Evolutionary conservation across 2,797 vertebrate genomes (phyloP).

Genomic region (Lutjanus campechanus): DNA sequence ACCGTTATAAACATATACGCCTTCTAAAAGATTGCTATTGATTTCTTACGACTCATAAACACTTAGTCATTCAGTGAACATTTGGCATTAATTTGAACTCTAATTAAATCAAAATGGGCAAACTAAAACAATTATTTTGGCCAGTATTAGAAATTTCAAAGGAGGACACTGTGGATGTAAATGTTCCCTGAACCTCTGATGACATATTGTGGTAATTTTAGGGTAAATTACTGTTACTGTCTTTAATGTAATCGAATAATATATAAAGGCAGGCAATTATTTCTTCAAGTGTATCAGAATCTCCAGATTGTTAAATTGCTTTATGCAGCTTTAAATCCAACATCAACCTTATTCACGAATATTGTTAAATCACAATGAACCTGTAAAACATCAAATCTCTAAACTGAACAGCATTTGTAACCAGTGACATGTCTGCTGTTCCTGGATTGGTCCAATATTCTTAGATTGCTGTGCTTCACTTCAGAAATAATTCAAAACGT

Average conservation of each 20-base stretch:
- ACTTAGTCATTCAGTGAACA: no score
- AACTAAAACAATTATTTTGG: no score
- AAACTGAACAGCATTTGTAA: background rate
- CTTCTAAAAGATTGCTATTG: no score
- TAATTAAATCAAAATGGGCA: no score
- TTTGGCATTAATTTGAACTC: no score
- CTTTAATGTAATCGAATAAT: conserved; percentile 1
- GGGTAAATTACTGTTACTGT: no score
- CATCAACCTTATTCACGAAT: background rate
- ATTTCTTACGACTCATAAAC: no score
- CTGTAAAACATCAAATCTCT: conserved; percentile 1
- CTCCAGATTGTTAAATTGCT: background rate
- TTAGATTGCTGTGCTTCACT: background rate
- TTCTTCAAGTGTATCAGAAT: background rate
- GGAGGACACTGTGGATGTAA: no score
- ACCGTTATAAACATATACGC: no score
- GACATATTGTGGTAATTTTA: no score
- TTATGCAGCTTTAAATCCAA: background rate
- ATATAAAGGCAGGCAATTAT: background rate
- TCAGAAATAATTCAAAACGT: conserved; percentile 35
- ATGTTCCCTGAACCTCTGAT: no score
- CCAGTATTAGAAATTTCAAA: no score
- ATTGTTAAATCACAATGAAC: conserved; percentile 16
- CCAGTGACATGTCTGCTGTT: background rate
- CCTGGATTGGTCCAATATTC: background rate